Evolutionary conservation across 2,888 invertebrate species (phyloP), one percentile per base, ranked within the genome.

Genomic region (Leptothorax acervorum): DNA sequence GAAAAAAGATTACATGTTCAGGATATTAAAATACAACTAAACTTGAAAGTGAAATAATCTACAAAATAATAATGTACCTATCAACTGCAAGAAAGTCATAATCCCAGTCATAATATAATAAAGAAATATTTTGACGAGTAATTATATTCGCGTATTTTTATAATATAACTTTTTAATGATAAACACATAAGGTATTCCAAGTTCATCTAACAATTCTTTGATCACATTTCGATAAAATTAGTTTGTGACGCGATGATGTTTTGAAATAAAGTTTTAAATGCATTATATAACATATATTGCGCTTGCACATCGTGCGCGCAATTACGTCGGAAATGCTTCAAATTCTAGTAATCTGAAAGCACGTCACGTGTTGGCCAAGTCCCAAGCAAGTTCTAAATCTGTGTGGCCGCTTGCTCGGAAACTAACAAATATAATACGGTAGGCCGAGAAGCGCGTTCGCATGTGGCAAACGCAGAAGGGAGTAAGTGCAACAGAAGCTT

Each of bases 301-400:
- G 28, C n/a, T 45, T 57, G 23, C 45, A 45, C 35, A 12, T 23
- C 31, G 31, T 35, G 79, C 39, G 60, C 48, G 60, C 71, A 81
- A 71, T 81, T 81, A 81, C 48, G 68, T 79, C 78, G 60, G 48
- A 39, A 81, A 81, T 81, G 70, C 60, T 60, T 81, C 48, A 79
- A 70, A 70, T 79, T 70, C 48, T 79, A 60, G 71, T 70, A 79
- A 79, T 79, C 71, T 70, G 48, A 28, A 79, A 48, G 48, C 79
- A 70, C 60, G 60, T 81, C 79, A 81, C 79, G 79, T 81, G 79
- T 60, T 81, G 79, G 79, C 79, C 60, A 81, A 71, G 71, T 71
- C 79, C 79, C 71, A 81, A 71, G 71, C 28, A 81, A 81, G 79
- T 81, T 81, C 79, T 81, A 81, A 81, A 81, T 81, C 79, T 48